Percentiles rank a stretch among this genome's conserved stretches.
phyloP scores from a whole-genome alignment of 2,888 invertebrate species.

The Chymomyza caudatula region DNA sequence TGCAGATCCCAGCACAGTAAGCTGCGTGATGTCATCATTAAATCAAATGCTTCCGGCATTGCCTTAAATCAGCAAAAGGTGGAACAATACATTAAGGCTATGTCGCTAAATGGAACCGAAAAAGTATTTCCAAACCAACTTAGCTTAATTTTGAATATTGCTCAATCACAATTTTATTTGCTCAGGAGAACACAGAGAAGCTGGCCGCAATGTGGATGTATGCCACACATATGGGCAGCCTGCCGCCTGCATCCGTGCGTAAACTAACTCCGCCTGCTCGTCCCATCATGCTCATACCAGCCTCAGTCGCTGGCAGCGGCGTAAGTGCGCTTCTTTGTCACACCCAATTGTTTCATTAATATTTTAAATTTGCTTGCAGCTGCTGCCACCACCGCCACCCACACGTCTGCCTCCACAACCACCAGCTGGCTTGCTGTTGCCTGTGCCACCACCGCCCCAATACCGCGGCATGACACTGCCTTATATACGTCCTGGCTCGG shows the following conservation, averaged over 20 bases:
- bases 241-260: constrained; percentile 46
- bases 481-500: constrained; percentile 62
- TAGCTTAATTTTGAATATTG: not conserved
- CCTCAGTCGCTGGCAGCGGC: constrained; percentile 61
- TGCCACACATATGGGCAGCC: constrained; percentile 63
- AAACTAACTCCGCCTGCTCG: constrained; percentile 54
- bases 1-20: constrained; percentile 56
- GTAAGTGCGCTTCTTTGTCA: constrained; percentile 38
- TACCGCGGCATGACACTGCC: constrained; percentile 71
- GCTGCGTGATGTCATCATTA: constrained; percentile 66
- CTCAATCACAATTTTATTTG: not conserved
- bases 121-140: constrained; percentile 53
- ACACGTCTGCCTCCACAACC: constrained; percentile 37
- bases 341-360: not conserved
- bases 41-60: constrained; percentile 57
- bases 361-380: constrained; percentile 14
- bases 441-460: constrained; percentile 39
- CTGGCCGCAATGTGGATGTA: constrained; percentile 75
- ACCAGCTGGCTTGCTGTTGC: constrained; percentile 54
- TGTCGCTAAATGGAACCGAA: constrained; percentile 69
- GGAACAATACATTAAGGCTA: constrained; percentile 76
- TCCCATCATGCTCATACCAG: constrained; percentile 75
- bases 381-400: constrained; percentile 52
- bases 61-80: constrained; percentile 73
- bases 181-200: constrained; percentile 69